Evolutionary conservation across 37 sponge, comb jelly and placozoan genomes (phyloP).

Genomic region (Theonella swinhoei): DNA sequence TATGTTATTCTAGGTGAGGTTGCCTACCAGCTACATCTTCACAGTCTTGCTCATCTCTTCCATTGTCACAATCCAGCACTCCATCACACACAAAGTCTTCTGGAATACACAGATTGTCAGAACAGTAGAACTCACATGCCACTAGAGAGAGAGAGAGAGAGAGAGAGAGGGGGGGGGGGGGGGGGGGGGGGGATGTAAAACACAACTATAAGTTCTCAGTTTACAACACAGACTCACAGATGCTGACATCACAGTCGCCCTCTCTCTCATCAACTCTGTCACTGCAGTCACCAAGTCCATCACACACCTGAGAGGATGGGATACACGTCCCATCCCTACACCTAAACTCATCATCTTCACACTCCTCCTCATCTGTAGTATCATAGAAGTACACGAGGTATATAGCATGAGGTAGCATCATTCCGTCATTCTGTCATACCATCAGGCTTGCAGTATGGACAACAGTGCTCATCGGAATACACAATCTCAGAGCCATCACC

Average conservation of each 20-base stretch:
- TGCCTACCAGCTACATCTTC: too few species aligned
- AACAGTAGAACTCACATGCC: constrained; percentile 1
- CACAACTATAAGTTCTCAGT: too few species aligned
- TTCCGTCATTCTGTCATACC: not conserved
- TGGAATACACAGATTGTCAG: constrained; percentile 9
- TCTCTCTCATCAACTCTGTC: constrained; percentile 1
- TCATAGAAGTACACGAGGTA: too few species aligned
- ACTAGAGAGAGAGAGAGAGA: not conserved
- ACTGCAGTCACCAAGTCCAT: not conserved
- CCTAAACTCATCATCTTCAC: not conserved
- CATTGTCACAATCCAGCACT: constrained; percentile 6
- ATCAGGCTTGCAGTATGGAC: not conserved
- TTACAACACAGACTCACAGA: not conserved
- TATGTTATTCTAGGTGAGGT: too few species aligned
- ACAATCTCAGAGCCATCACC: not conserved
- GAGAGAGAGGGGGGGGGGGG: too few species aligned
- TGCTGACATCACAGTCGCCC: not conserved
- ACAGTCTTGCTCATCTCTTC: not conserved
- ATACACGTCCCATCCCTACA: not conserved
- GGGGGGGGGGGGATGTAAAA: too few species aligned
- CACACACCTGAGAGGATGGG: not conserved
- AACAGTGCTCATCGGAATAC: not conserved
- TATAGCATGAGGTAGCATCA: not conserved
- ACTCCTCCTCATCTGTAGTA: not conserved
- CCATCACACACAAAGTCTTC: constrained; percentile 17